Evolutionary conservation across 2,888 invertebrate species (phyloP), one percentile per base, ranked within the genome.

Genomic region (Coenonympha glycerion): DNA sequence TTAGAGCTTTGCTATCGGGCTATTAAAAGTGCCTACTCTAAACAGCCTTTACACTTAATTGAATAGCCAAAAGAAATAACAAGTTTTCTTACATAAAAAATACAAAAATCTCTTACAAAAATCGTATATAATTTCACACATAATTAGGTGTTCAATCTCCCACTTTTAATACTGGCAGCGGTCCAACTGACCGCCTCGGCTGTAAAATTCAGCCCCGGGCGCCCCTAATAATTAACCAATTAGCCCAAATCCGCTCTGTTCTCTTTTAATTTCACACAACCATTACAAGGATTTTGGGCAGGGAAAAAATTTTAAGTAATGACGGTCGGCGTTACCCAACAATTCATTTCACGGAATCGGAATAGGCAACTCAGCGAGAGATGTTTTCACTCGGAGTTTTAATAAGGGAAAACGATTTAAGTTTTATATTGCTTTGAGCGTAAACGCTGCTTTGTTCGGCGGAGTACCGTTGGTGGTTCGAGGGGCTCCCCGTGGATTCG

Each of bases 191-290:
- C 68, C 68, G 67, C 73, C 69, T 79, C 67, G 67, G 71, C 70
- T 80, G 74, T 76, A 76, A 76, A 76, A 71, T 71, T 71, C 73
- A 70, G 66, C 64, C 64, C 64, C 63, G 64, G 63, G 63, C 65
- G 59, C 61, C 74, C 76, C 82, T 83, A 84, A 84, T 85, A 83
- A 85, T 86, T 85, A 85, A 79, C 74, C 82, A 85, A 85, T 86
- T 85, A 83, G 71, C 68, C 73, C 65, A 69, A 77, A 83, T 76
- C 76, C 74, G 65, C 67, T 65, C 67, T 71, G 70, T 70, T 73
- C 75, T 73, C 71, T 79, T 83, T 80, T 80, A 77, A 83, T 81
- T 80, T 77, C 63, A 62, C 64, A 61, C 68, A 63, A 62, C 66
- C 72, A 67, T 73, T 76, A 70, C 71, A 68, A 69, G 71, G 65